Conservation (phyloP, 2,797 vertebrate species). For the Pipistrellus pygmaeus region DNA sequence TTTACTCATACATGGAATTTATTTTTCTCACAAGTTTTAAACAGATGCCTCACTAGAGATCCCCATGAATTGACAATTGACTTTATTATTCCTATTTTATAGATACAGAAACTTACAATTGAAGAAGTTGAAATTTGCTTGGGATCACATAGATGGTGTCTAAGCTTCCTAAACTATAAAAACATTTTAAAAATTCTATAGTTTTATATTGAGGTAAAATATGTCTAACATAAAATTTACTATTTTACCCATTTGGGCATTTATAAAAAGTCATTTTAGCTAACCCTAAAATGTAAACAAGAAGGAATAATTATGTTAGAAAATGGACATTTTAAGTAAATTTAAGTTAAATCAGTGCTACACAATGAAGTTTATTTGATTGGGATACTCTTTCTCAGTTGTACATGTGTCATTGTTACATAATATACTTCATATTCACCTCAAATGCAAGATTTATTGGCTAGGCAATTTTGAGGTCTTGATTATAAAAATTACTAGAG, state of each 20-base stretch:
- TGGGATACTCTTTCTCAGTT: background rate
- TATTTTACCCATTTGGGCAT: background rate
- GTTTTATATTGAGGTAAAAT: background rate
- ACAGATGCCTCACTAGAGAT: background rate
- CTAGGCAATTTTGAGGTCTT: background rate
- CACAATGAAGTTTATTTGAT: background rate
- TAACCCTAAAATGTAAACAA: background rate
- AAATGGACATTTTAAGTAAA: background rate
- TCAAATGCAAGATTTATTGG: background rate
- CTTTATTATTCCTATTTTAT: background rate
- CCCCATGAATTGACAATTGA: background rate
- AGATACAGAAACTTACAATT: conserved; percentile 10
- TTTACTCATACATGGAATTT: background rate
- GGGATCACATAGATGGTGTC: background rate
- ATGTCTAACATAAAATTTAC: background rate
- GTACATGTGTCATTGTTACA: background rate
- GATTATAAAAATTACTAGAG: background rate
- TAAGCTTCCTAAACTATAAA: background rate
- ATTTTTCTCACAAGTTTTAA: background rate
- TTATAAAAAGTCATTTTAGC: background rate
- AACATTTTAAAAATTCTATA: background rate
- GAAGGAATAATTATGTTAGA: background rate
- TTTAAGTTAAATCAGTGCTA: background rate
- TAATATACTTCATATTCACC: background rate
- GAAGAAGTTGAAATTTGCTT: background rate